Evolutionary conservation across 2,888 invertebrate genomes (phyloP), one percentile per base, ranked within the genome.

Genomic region (Deilephila porcellus): DNA sequence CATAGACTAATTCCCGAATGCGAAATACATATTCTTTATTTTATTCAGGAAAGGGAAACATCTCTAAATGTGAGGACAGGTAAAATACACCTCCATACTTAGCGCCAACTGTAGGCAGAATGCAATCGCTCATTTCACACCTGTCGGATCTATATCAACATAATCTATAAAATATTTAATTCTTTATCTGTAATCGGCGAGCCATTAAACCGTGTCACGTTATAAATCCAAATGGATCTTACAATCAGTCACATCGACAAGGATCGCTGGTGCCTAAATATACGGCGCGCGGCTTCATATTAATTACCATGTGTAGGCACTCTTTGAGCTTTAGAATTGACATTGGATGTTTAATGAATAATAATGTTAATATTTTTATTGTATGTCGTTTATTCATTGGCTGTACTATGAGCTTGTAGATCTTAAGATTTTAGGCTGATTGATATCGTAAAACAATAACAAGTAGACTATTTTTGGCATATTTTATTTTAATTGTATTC

Each of bases 221-320:
- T 82, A 89, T 89, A 88, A 88, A 88, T 89, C 86, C 78, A 82
- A 73, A 80, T 76, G 78, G 79, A 79, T 81, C 81, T 76, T 80
- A 80, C 80, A 85, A 88, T 89, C 85, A 84, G 79, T 89, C 87
- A 89, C 82, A 85, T 85, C 83, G 86, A 85, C 86, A 85, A 79
- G 19, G 63, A 63, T 63, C 63, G 63, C 63, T 37, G 63, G 37
- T 25, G 67, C 67, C 67, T 25, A 67, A 63, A 67, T 67, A 25
- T 52, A 67, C 52, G 52, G 52, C 63, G n/a, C 29, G 74, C 37
- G 74, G 25, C 59, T n/a, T 34, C 29, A 75, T 77, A 67, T 67
- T 67, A 67, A 67, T 67, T 67, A 67, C 67, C 45, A 29, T 25
- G 67, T 20, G 25, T 67, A 45, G 45, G 17, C 45, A 25, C 52